phyloP scores from a whole-genome alignment of 2,888 invertebrate genomes.

The Pterobdella sp. region DNA sequence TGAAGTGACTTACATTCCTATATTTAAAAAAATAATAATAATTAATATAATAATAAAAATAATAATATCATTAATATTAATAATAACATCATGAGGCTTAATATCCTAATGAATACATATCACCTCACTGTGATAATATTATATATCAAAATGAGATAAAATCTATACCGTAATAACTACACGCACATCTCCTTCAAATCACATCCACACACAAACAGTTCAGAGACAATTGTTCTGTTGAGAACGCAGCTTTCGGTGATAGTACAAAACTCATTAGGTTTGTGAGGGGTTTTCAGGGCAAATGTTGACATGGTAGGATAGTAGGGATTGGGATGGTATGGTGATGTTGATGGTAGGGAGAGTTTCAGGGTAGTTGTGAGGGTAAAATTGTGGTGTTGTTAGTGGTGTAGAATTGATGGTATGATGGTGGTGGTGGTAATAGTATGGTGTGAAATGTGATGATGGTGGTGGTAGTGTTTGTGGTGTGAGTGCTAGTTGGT shows the following conservation, averaged over 20 bases:
- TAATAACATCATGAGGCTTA: not conserved
- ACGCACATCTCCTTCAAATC: no score
- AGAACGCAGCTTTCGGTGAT: constrained; percentile 91
- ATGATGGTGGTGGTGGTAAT: no score
- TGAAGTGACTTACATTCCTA: no score
- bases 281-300: constrained; percentile 52
- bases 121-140: not conserved
- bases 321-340: not conserved
- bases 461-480: no score
- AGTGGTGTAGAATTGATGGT: not conserved
- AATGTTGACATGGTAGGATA: not conserved
- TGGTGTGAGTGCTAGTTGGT: no score
- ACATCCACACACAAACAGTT: no score
- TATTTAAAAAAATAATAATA: no score
- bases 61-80: constrained; percentile 4
- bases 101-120: not conserved
- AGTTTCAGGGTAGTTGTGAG: not conserved
- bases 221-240: constrained; percentile 90
- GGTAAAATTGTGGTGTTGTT: not conserved
- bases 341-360: not conserved
- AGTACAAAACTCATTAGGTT: constrained; percentile 94
- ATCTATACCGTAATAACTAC: no score
- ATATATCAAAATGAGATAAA: not conserved
- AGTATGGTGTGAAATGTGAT: no score
- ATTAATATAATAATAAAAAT: not conserved